Percentiles rank a stretch among this genome's conserved stretches.
Conservation (phyloP, 2,888 invertebrate species). For the Pammene aurita region DNA sequence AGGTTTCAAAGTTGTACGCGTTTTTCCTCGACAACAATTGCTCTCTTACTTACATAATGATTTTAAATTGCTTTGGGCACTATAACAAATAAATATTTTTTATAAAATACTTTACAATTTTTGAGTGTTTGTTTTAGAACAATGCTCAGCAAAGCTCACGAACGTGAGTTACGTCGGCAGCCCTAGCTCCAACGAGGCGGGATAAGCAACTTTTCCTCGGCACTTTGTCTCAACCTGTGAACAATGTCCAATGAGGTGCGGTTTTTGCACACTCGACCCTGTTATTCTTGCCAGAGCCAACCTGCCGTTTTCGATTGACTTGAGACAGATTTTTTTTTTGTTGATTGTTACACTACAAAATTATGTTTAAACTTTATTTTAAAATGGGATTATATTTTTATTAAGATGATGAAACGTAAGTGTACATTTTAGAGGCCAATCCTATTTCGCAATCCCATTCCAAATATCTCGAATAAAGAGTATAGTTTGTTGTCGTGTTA, state of each 20-base stretch:
- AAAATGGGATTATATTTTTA: too few species aligned
- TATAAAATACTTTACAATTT: too few species aligned
- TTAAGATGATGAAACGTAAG: too few species aligned
- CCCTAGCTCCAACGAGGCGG: constrained; percentile 45
- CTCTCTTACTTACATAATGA: too few species aligned
- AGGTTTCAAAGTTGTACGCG: too few species aligned
- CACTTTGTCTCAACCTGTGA: constrained; percentile 57
- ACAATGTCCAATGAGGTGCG: constrained; percentile 57
- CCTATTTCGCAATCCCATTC: too few species aligned
- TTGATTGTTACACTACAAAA: too few species aligned
- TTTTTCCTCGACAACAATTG: too few species aligned
- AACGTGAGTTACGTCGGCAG: constrained; percentile 5
- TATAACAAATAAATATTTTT: too few species aligned
- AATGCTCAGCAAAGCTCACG: constrained; percentile 3
- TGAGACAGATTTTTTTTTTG: background rate
- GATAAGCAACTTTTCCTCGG: constrained; percentile 51
- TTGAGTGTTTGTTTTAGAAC: background rate
- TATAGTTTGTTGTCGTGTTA: background rate
- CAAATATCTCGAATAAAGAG: background rate
- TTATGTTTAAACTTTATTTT: background rate
- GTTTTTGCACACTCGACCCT: constrained; percentile 55
- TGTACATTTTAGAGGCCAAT: too few species aligned
- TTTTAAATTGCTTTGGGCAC: too few species aligned
- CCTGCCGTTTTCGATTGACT: constrained; percentile 30
- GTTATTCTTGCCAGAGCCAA: constrained; percentile 44